These are phyloP conservation scores for Molothrus aeneus DNA, from an alignment of 2,797 vertebrate species.

Conservation along the genomic window DNA sequence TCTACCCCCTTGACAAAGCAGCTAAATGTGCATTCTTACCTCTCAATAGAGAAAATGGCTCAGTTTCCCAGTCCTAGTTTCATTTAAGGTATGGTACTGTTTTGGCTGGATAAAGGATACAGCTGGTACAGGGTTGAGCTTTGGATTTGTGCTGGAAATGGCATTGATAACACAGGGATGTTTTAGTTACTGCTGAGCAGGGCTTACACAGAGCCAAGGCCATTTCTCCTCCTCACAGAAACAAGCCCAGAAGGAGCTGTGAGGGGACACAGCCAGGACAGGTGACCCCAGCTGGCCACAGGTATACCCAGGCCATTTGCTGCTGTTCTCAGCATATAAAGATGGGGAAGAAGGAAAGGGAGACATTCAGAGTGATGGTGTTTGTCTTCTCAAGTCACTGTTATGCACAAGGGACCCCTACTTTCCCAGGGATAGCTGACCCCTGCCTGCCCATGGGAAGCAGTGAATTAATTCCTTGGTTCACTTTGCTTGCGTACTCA, in stretches of 20 bases:
- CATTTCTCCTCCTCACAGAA: not conserved
- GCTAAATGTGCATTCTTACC: not conserved
- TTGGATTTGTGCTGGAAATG: not conserved
- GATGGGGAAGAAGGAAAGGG: not conserved
- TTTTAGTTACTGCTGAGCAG: not conserved
- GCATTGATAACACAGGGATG: not conserved
- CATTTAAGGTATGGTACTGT: not conserved
- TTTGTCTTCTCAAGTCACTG: not conserved
- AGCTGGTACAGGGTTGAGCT: rapidly evolving
- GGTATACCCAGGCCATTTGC: not conserved
- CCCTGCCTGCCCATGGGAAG: not conserved
- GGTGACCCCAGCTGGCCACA: not conserved
- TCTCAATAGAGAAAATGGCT: rapidly evolving
- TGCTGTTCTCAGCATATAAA: not conserved
- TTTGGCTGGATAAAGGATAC: not conserved
- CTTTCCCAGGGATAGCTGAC: not conserved
- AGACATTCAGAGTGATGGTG: not conserved
- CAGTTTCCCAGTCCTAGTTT: not conserved
- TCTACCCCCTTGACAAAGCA: not conserved
- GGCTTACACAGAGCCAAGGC: not conserved
- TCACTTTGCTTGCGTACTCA: not conserved
- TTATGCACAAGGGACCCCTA: not conserved
- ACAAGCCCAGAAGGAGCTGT: not conserved
- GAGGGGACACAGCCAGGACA: not conserved
- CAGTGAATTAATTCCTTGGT: rapidly evolving